Base-by-base conservation (phyloP, 2,888 invertebrate genomes). In the Apotomis capreana region DNA sequence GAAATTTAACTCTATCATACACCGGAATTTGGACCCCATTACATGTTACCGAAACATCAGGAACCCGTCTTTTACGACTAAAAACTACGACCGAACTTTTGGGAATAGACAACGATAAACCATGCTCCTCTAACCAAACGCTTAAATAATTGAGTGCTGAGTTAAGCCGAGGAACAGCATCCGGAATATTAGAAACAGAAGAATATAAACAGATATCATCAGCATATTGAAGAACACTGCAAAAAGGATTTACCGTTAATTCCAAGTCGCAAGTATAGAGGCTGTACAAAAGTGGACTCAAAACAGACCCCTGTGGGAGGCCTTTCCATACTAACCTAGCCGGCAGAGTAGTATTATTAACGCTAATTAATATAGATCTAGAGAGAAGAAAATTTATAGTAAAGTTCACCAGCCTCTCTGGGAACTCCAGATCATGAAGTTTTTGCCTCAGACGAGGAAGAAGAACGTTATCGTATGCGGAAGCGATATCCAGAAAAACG, bases 391-490 rank as follows among this genome's bases (percentile, higher is more conserved):
- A 26, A 26, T 26, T 26, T 26, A 26, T 26, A 26, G 26, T 26
- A 26, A 26, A 26, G 26, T 26, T 26, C 26, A 26, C 37, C n/a
- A 63, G n/a, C 37, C 62, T 63, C 52, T 3, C 37, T 8, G 61
- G 61, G 3, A 61, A 46, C 10, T 26, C 15, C 26, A 61, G 26
- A n/a, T 76, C 51, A 2, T 61, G 68, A 61, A 80, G n/a, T 68
- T 78, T 81, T 4, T 75, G 62, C 51, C 71, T 77, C 64, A 79
- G 77, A 6, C 76, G 36, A 10, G 75, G 75, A 70, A 77, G 72
- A 26, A 68, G 68, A 5, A 80, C 78, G 64, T 75, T 78, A 46
- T 81, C 80, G 65, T 80, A 81, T 4, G 80, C 81, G 0, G 79
- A 69, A 0, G 73, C n/a, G 3, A 81, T 72, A 59, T 82, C 82